Percentiles rank a stretch among this genome's conserved stretches.
Evolutionary conservation across 2,888 invertebrate genomes (phyloP).

Genomic region (Rhorus exstirpatorius): DNA sequence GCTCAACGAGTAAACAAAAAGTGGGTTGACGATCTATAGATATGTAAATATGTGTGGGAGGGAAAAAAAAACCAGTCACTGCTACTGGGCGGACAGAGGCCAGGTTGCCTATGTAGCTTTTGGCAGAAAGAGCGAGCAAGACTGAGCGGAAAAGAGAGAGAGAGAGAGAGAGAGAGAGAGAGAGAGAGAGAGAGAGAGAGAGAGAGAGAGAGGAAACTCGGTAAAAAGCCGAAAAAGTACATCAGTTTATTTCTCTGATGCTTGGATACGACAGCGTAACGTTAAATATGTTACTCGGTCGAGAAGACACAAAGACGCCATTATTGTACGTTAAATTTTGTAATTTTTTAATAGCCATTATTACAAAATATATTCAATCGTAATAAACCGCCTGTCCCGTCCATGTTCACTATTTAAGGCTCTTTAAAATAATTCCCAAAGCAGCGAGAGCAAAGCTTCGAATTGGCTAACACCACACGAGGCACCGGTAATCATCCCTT

Average conservation of each 20-base stretch:
- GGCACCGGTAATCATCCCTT: too few species aligned
- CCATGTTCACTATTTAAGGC: neutral
- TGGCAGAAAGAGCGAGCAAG: slow-evolving; percentile 16
- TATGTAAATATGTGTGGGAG: neutral
- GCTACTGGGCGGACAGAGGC: slow-evolving; percentile 30
- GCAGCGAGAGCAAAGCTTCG: neutral
- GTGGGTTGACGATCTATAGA: slow-evolving; percentile 48
- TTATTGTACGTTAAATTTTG: neutral
- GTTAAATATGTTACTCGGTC: slow-evolving; percentile 55
- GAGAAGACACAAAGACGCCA: slow-evolving; percentile 14
- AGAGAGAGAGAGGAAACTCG: neutral
- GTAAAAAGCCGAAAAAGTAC: slow-evolving; percentile 28
- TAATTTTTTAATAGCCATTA: neutral
- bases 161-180: slow-evolving; percentile 7
- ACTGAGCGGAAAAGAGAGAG: slow-evolving; percentile 23
- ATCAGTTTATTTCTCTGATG: slow-evolving; percentile 32
- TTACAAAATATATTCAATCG: slow-evolving; percentile 1
- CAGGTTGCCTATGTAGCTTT: slow-evolving; percentile 39
- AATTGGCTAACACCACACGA: neutral
- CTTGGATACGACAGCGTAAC: slow-evolving; percentile 8
- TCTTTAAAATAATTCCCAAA: neutral
- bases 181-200: slow-evolving; percentile 4
- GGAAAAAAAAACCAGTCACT: slow-evolving; percentile 9
- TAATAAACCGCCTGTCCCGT: neutral
- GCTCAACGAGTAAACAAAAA: slow-evolving; percentile 58